Evolutionary conservation across 2,888 invertebrate genomes (phyloP).

Genomic region (Epicampocera succincta): DNA sequence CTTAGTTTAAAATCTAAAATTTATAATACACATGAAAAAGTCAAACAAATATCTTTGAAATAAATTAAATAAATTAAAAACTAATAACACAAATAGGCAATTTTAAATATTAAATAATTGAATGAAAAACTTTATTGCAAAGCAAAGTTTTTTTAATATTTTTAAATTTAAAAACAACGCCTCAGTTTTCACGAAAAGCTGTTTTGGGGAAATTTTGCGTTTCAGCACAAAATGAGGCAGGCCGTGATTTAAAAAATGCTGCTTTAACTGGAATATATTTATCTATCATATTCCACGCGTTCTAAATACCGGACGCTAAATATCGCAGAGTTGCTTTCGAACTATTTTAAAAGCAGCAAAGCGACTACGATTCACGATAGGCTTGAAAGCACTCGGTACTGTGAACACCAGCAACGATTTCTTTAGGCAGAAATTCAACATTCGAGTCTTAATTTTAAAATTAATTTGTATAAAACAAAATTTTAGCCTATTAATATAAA

Average conservation of each 20-base stretch:
- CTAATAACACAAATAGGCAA: conserved; percentile 62
- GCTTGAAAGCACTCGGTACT: no score
- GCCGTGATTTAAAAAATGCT: no score
- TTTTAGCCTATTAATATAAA: neutral
- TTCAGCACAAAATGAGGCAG: no score
- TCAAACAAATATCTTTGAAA: conserved; percentile 48
- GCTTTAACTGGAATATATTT: no score
- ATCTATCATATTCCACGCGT: no score
- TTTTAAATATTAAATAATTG: conserved; percentile 24
- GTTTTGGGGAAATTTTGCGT: no score
- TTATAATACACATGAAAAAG: conserved; percentile 42
- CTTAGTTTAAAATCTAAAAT: conserved; percentile 30
- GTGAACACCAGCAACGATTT: neutral
- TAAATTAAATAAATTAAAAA: conserved; percentile 63
- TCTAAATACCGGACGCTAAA: no score
- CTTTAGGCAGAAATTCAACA: conserved; percentile 58
- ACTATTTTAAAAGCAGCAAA: no score
- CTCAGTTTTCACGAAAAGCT: neutral
- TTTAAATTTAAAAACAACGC: neutral
- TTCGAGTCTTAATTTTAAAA: conserved; percentile 68
- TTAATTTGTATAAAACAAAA: neutral
- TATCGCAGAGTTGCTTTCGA: no score
- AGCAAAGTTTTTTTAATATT: neutral
- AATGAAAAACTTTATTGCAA: conserved; percentile 8
- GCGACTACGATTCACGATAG: no score